phyloP scores from a whole-genome alignment of 2,888 invertebrate species.

The Epirrhoe tristata region DNA sequence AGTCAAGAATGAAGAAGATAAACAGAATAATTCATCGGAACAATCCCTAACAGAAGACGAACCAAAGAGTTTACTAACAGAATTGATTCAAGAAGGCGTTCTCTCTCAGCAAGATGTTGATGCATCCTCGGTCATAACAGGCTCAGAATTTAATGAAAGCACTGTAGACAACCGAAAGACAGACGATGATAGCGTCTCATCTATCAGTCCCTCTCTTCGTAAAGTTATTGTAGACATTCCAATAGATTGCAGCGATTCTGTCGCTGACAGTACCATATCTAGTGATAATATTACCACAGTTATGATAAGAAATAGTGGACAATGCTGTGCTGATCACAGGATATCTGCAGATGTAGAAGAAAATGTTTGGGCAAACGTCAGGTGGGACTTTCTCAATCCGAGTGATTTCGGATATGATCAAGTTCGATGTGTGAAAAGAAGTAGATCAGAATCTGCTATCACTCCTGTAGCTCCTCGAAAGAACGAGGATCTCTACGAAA shows the following conservation, averaged over 20 bases:
- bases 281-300: slow-evolving; percentile 75
- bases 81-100: slow-evolving; percentile 79
- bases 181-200: slow-evolving; percentile 72
- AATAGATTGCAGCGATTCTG: slow-evolving; percentile 70
- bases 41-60: slow-evolving; percentile 61
- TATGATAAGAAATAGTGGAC: slow-evolving; percentile 70
- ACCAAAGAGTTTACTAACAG: slow-evolving; percentile 74
- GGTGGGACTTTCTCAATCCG: slow-evolving; percentile 80
- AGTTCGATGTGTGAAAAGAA: slow-evolving; percentile 74
- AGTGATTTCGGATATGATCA: slow-evolving; percentile 79
- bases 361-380: slow-evolving; percentile 80
- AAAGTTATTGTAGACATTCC: slow-evolving; percentile 77
- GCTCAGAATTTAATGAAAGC: slow-evolving; percentile 67
- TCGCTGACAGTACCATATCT: slow-evolving; percentile 65
- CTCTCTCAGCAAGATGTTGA: slow-evolving; percentile 77
- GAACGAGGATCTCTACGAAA: slow-evolving; percentile 79
- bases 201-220: slow-evolving; percentile 64
- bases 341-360: slow-evolving; percentile 78
- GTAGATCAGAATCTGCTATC: slow-evolving; percentile 78
- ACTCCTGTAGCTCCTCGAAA: slow-evolving; percentile 70
- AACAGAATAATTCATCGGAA: slow-evolving; percentile 52
- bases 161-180: slow-evolving; percentile 61
- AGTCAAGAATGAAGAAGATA: slow-evolving; percentile 56
- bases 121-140: slow-evolving; percentile 70
- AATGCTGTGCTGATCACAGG: slow-evolving; percentile 79